Base-by-base conservation (phyloP, 2,888 invertebrate genomes). In the Stratiomys singularior region DNA sequence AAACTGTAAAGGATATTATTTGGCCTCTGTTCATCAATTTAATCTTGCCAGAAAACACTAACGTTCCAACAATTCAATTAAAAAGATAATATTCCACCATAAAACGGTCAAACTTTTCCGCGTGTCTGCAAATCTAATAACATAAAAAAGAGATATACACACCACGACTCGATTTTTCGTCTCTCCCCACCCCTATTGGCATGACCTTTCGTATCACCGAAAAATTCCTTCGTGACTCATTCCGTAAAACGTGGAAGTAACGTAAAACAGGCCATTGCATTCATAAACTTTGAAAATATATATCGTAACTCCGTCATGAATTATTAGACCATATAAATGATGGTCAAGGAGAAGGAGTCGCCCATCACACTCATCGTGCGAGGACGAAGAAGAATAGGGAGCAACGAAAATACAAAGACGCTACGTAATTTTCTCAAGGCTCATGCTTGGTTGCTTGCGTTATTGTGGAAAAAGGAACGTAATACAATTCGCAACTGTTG, bases 261-360 rank as follows among this genome's bases (percentile, higher is more conserved):
- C 44, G 25, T 58, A 74, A 74, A 58, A 23, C 58, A 74, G 37
- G 58, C 74, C 74, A 74, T 74, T 74, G 74, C 74, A 74, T 74
- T 74, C 58, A 74, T 74, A 74, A 74, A 58, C 74, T 60, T 74
- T 58, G 58, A 74, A 74, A 74, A 74, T 74, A 74, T 52, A 74
- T 74, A 74, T 74, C 60, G 58, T 60, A 74, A 74, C 74, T 74
- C 30, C 44, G 58, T 74, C 74, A 74, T 74, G 74, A 74, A 74
- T 74, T 74, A 74, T 74, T 74, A 74, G 74, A 58, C 60, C 60
- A 60, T 74, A 69, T 69, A 74, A 74, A 60, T 74, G 60, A 74
- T 74, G 74, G 74, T 74, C 74, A 74, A 74, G 76, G 71, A 63
- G 71, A 71, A 72, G 66, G 76, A 56, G 30, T 74, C 67, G 63